A percentile compares a stretch with the other conserved stretches of the same genome.
Evolutionary conservation across 2,888 invertebrate genomes (phyloP).

Genomic region (Spicauda simplicius): DNA sequence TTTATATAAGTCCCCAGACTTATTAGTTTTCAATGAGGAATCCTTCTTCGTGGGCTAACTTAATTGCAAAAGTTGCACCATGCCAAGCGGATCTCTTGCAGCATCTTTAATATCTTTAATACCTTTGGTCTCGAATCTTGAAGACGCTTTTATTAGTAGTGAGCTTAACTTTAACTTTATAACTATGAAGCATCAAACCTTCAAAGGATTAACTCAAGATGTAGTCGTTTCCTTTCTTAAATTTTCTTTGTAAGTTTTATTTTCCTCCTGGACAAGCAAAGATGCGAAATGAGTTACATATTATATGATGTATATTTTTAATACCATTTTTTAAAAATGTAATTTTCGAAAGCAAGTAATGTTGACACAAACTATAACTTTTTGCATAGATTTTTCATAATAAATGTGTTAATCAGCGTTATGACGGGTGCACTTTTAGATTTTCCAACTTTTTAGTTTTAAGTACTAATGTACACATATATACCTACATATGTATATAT

Average conservation of each 20-base stretch:
- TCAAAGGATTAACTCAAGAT: neutral
- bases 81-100: neutral
- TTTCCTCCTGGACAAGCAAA: no score
- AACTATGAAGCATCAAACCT: neutral
- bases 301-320: no score
- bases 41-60: neutral
- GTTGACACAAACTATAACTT: no score
- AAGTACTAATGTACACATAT: no score
- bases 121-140: constrained; percentile 9
- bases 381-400: no score
- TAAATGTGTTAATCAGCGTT: no score
- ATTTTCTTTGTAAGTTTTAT: neutral
- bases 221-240: neutral
- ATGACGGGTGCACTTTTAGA: no score
- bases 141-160: constrained; percentile 6
- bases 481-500: no score
- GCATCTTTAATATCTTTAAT: constrained; percentile 15
- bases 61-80: constrained; percentile 15
- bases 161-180: neutral
- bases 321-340: no score
- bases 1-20: neutral
- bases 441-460: no score
- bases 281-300: no score
- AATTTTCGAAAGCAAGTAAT: no score
- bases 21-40: neutral